A percentile compares a stretch with the other conserved stretches of the same genome.
These are phyloP conservation scores for Irena cyanogastra DNA, from an alignment of 2,113 vertebrate genomes.

Conservation along the genomic window DNA sequence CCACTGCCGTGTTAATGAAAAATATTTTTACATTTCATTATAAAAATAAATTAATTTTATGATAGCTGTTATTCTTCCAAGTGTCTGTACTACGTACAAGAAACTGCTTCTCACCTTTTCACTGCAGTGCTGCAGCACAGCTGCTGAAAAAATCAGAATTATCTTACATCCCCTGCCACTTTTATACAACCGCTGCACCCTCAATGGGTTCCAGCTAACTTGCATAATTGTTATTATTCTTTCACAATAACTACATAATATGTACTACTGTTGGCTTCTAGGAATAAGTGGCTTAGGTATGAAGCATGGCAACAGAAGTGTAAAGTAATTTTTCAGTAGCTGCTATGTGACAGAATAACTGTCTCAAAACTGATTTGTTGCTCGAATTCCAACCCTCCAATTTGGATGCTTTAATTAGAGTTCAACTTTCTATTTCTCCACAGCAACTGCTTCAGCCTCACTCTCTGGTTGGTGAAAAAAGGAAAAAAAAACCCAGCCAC, in stretches of 20 bases:
- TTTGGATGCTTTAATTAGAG: not conserved
- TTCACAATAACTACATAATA: not conserved
- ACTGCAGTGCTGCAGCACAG: not conserved
- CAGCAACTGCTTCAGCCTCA: not conserved
- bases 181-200: not conserved
- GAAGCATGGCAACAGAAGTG: not conserved
- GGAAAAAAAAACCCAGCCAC: fast-evolving
- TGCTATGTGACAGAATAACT: not conserved
- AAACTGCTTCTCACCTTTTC: not conserved
- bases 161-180: not conserved
- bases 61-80: not conserved
- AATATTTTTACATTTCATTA: not conserved
- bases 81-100: not conserved
- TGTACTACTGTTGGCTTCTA: not conserved
- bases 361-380: not conserved
- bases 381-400: not conserved
- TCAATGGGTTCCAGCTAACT: not conserved
- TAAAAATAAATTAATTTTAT: not conserved
- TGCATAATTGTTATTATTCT: not conserved
- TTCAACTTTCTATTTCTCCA: not conserved
- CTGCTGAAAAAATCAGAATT: not conserved
- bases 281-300: not conserved
- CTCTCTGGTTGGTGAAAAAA: not conserved
- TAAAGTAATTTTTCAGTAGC: not conserved
- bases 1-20: not conserved